Percentiles rank a stretch among this genome's conserved stretches.
These are phyloP conservation scores for Melipona beecheii DNA, from an alignment of 2,888 invertebrate species.

Conservation along the genomic window DNA sequence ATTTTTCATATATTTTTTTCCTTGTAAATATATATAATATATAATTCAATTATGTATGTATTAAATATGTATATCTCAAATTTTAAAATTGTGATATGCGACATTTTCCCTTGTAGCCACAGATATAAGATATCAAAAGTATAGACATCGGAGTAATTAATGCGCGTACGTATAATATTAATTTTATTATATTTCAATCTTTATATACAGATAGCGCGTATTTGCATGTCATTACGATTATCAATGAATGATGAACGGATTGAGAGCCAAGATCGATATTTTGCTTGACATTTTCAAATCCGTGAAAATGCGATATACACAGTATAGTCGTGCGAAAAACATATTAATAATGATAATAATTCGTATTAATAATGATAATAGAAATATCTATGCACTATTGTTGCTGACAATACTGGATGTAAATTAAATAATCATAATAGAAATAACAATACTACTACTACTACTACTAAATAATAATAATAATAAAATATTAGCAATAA, in stretches of 20 bases:
- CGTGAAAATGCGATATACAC: slow-evolving; percentile 40
- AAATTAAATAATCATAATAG: slow-evolving; percentile 76
- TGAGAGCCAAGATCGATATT: slow-evolving; percentile 60
- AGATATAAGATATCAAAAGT: background rate
- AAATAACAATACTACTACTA: slow-evolving; percentile 48
- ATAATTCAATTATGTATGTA: too few relatives aligned
- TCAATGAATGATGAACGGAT: slow-evolving; percentile 67
- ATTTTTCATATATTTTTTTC: too few relatives aligned
- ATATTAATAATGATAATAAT: slow-evolving; percentile 60
- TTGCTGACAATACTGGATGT: slow-evolving; percentile 78
- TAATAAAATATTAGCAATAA: slow-evolving; percentile 54
- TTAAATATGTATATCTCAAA: too few relatives aligned
- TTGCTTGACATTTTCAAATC: slow-evolving; percentile 35
- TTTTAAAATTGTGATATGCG: too few relatives aligned
- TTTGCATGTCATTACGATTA: slow-evolving; percentile 68
- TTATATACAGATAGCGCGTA: slow-evolving; percentile 73
- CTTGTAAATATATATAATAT: too few relatives aligned
- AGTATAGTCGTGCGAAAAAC: slow-evolving; percentile 39
- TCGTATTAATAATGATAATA: slow-evolving; percentile 53
- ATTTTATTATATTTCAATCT: slow-evolving; percentile 75
- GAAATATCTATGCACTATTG: slow-evolving; percentile 60
- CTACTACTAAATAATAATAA: slow-evolving; percentile 48
- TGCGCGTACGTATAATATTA: slow-evolving; percentile 60
- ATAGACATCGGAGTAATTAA: background rate
- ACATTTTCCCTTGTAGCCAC: too few relatives aligned